Conservation (phyloP, 2,113 vertebrate genomes). For the Erinaceus europaeus region DNA sequence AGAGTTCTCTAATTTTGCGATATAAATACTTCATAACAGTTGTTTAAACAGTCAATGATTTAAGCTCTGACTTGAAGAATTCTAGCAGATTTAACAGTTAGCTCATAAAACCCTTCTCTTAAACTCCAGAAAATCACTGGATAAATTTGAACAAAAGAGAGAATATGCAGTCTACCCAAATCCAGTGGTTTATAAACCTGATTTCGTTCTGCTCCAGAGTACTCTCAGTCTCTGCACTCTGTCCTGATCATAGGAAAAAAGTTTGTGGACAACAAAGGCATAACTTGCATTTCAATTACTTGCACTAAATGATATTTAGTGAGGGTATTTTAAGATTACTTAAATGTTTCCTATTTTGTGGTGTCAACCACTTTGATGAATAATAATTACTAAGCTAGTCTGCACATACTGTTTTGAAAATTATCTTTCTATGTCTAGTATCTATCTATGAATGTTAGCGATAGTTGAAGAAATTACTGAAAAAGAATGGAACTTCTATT, state of each 20-base stretch:
- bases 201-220: neutral
- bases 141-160: neutral
- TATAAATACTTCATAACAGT: neutral
- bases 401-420: constrained; percentile 9
- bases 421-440: neutral
- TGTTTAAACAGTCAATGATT: neutral
- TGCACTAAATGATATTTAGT: neutral
- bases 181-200: neutral
- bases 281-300: neutral
- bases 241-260: neutral
- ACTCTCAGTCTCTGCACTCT: neutral
- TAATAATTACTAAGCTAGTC: neutral
- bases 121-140: neutral
- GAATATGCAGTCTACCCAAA: neutral
- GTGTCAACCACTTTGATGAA: neutral
- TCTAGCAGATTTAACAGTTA: neutral
- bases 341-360: neutral
- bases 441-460: constrained; percentile 17
- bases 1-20: neutral
- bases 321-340: constrained; percentile 3
- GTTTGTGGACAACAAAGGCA: neutral
- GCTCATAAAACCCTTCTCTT: neutral
- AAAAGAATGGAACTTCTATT: neutral
- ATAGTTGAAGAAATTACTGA: constrained; percentile 21
- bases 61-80: neutral